Evolutionary conservation across 2,113 vertebrate genomes (phyloP).

Genomic region (Centropus unirufus): DNA sequence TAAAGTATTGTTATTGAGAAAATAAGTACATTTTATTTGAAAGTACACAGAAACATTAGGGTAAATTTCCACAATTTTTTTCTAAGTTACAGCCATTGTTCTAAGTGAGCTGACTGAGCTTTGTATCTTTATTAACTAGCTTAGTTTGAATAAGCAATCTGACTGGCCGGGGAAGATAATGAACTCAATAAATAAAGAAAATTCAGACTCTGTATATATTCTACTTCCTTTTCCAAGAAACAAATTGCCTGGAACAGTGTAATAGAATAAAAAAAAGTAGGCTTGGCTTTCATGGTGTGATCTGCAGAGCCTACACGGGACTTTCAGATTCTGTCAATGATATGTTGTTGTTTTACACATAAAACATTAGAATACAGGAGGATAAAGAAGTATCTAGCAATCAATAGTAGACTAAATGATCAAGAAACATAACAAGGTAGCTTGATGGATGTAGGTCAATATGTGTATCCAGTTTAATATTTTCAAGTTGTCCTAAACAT

Average conservation of each 20-base stretch:
- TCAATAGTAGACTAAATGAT: neutral
- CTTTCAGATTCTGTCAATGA: neutral
- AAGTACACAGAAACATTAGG: neutral
- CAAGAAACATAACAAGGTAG: neutral
- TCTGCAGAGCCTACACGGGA: neutral
- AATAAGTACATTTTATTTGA: neutral
- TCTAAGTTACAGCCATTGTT: neutral
- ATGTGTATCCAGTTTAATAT: constrained; percentile 10
- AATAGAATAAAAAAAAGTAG: constrained; percentile 4
- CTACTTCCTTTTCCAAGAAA: neutral
- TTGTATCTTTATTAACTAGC: neutral
- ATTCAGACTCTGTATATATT: neutral
- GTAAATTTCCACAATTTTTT: neutral
- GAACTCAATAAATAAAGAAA: constrained; percentile 30
- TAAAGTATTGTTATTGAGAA: neutral
- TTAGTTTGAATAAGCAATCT: neutral
- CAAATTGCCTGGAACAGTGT: neutral
- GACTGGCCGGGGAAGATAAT: neutral
- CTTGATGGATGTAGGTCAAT: neutral
- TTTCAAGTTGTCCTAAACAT: neutral
- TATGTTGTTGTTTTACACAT: neutral
- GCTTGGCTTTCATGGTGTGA: neutral
- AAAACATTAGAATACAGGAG: neutral
- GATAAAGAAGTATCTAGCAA: neutral
- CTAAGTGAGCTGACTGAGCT: neutral